Conservation (phyloP, 2,797 vertebrate species). For the Leptatherina wallacei region DNA sequence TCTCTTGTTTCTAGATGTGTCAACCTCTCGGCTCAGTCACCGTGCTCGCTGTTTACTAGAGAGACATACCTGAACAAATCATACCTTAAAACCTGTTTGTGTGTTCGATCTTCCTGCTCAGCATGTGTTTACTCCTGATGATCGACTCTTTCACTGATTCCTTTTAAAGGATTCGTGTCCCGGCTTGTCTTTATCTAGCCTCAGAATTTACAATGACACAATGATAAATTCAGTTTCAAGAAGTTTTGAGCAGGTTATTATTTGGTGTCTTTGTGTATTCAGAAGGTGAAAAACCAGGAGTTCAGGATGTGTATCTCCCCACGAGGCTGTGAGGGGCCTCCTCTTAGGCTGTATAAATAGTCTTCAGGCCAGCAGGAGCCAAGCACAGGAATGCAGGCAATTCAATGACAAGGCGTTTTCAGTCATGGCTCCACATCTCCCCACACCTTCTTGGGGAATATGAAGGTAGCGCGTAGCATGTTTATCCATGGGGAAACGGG, state of each 20-base stretch:
- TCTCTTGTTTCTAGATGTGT: constrained; percentile 73
- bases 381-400: constrained; percentile 76
- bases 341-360: constrained; percentile 83
- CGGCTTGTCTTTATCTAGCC: not conserved
- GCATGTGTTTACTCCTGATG: not conserved
- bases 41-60: constrained; percentile 59
- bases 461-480: constrained; percentile 56
- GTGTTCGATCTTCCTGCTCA: not conserved
- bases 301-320: constrained; percentile 42
- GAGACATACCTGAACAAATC: constrained; percentile 37
- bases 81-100: constrained; percentile 5
- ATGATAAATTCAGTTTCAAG: not conserved
- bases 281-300: constrained; percentile 31
- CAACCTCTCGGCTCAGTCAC: constrained; percentile 45
- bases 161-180: not conserved
- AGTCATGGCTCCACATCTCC: constrained; percentile 58
- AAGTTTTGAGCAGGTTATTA: constrained; percentile 4
- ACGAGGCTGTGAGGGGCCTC: constrained; percentile 65
- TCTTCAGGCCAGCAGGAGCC: constrained; percentile 77
- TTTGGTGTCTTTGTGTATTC: constrained; percentile 44
- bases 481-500: constrained; percentile 40
- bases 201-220: not conserved
- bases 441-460: constrained; percentile 78
- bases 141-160: not conserved
- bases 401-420: constrained; percentile 79